phyloP scores from a whole-genome alignment of 2,888 invertebrate species.

The Brassicogethes aeneus region DNA sequence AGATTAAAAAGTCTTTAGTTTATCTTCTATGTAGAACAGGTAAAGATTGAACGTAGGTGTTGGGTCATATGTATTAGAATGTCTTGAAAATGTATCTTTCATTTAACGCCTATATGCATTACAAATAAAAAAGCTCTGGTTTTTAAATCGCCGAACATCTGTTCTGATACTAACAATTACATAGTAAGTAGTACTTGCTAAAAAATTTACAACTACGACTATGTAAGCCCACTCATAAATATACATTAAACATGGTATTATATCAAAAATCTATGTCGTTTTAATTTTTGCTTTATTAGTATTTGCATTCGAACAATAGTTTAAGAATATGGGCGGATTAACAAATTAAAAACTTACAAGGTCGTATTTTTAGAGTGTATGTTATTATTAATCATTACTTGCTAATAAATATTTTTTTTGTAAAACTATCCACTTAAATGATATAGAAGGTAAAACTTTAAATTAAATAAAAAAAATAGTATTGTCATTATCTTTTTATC shows the following conservation, averaged over 20 bases:
- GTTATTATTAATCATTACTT: no score
- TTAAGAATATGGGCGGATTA: not conserved
- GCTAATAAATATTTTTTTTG: no score
- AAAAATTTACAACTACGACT: not conserved
- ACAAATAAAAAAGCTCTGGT: no score
- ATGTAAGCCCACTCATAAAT: not conserved
- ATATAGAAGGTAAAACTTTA: no score
- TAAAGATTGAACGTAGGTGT: not conserved
- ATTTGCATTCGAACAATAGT: not conserved
- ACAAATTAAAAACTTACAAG: not conserved
- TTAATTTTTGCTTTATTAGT: not conserved
- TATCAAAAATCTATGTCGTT: not conserved
- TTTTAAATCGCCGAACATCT: not conserved
- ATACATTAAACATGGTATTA: not conserved
- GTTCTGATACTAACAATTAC: not conserved
- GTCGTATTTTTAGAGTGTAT: no score
- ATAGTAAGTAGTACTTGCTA: not conserved
- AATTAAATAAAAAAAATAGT: no score
- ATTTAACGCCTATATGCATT: not conserved
- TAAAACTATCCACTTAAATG: no score
- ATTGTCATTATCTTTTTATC: no score
- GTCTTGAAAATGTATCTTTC: not conserved
- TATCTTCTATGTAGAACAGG: not conserved
- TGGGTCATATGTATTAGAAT: not conserved
- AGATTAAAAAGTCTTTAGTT: not conserved